Evolutionary conservation across 92 coral and sea anemone genomes (phyloP), one percentile per base, ranked within the genome.

Genomic region (Blastomussa wellsi): DNA sequence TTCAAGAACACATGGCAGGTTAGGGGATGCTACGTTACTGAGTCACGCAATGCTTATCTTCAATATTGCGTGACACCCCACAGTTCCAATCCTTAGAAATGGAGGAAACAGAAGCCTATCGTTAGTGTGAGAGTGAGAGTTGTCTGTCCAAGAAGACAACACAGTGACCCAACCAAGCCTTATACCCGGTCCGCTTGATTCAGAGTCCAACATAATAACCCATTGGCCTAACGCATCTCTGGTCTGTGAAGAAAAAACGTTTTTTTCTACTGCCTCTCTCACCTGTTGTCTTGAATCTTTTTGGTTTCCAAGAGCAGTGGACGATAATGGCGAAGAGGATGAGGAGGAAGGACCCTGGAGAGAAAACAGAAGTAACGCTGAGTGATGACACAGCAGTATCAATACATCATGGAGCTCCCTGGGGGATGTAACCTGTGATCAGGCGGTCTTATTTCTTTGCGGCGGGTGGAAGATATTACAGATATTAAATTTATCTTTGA

Each of bases 251-350:
- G 15, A 13, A 28, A 6, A 67, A 28, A 35, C 7, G 32, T 36
- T 42, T 17, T 38, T 29, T 55, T 4, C 3, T 19, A n/a, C n/a
- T 29, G 74, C 0, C 39, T 77, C 19, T 29, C 79, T 82, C 47
- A 89, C 92, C 90, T 89, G 92, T 41, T 89, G 89, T 42, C 92
- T 78, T 74, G 51, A 53, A 24, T 87, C 89, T 62, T 79, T 88
- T 42, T 87, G 92, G 39, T 83, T 83, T 74, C 81, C 87, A 53
- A 49, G 60, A 57, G 5, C 28, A 20, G 35, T 28, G 31, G 90
- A 52, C 22, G 86, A 82, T 42, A 74, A 81, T 12, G 86, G 76
- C 31, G 81, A 81, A 6, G 76, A 81, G 0, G 81, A 76, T 19
- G 68, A 32, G 0, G 80, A 70, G 20, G 72, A 79, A 24, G 81